These are phyloP conservation scores for Heliconius eleuchia DNA, from an alignment of 1,140 invertebrate genomes.

Conservation along the genomic window DNA sequence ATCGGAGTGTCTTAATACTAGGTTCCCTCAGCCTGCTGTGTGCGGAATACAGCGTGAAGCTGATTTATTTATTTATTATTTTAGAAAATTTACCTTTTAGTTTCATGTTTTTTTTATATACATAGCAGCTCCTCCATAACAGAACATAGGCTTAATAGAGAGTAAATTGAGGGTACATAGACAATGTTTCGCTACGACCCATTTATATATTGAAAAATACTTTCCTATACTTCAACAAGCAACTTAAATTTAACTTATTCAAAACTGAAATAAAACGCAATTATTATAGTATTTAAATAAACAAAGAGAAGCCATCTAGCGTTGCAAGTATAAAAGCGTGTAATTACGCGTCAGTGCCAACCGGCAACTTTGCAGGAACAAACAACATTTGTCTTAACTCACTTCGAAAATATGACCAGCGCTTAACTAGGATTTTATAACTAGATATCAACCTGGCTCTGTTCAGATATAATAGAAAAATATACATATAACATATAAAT, in stretches of 20 bases:
- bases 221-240: neutral
- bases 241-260: neutral
- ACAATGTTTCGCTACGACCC: neutral
- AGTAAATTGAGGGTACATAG: too few relatives aligned
- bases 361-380: constrained; percentile 19
- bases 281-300: constrained; percentile 19
- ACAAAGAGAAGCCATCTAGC: constrained; percentile 9
- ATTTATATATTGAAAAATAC: neutral
- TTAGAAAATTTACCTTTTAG: too few relatives aligned
- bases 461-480: neutral
- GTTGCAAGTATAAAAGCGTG: constrained; percentile 8
- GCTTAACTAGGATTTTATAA: constrained; percentile 1
- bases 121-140: too few relatives aligned
- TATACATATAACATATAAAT: neutral
- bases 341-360: constrained; percentile 21
- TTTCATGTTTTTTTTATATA: too few relatives aligned
- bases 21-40: too few relatives aligned
- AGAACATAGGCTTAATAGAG: too few relatives aligned
- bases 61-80: too few relatives aligned
- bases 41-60: too few relatives aligned
- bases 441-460: constrained; percentile 1
- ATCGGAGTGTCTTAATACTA: too few relatives aligned
- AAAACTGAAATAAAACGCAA: constrained; percentile 9
- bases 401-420: constrained; percentile 8
- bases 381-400: constrained; percentile 21